Evolutionary conservation across 2,113 vertebrate genomes (phyloP), one percentile per base, ranked within the genome.

Genomic region (Trichomycterus rosablanca): DNA sequence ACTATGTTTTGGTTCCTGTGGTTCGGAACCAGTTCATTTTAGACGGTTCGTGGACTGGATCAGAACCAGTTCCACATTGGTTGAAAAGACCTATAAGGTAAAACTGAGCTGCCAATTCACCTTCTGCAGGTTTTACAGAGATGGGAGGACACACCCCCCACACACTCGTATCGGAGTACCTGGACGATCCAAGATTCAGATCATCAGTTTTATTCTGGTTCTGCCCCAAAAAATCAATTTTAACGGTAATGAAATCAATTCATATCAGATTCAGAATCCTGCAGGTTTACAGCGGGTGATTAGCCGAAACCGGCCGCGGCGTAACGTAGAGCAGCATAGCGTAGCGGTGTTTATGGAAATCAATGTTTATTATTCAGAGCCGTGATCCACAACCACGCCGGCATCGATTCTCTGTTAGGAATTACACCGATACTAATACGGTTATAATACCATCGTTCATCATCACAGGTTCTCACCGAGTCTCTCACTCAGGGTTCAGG

Each of bases 391-490:
- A 66, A 59, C 67, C 40, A 43, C 53, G 58, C 63, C 58, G 62
- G 58, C 62, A 72, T 72, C 63, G 70, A 72, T 68, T 72, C 59
- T 26, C 45, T 72, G 70, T 68, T 72, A 59, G 65, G 57, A 72
- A 67, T 59, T 42, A 54, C 34, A 51, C 64, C 57, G 63, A 53
- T 67, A 44, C 58, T 66, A 53, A 70, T 69, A 35, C 39, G 45
- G 48, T 70, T 70, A n/a, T n/a, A 63, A 73, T 60, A 53, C 62
- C 40, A 60, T 72, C 67, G 54, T 67, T 66, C 51, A 70, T 70
- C 70, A 55, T 51, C 39, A 51, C 52, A 16, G 26, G 34, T 32
- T 67, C 67, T 55, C 44, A 58, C 34, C 60, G 32, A 28, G 3
- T 20, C 45, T 28, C 30, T 10, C 2, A 23, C 49, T 56, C 43